Conservation (phyloP, 1,140 invertebrate genomes). For the Ceratina calcarata region DNA sequence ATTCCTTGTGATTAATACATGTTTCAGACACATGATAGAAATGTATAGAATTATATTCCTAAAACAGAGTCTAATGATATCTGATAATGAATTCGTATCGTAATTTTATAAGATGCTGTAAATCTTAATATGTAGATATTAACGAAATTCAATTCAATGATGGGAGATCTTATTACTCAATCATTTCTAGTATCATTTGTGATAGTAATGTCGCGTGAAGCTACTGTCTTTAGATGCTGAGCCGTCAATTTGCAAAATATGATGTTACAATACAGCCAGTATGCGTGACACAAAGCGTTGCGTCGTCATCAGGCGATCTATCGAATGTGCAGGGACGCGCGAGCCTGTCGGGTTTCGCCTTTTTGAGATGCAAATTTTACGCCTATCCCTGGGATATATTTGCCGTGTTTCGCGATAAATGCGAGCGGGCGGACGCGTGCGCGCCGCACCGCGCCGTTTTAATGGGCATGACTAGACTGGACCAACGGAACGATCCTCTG, state of each 20-base stretch:
- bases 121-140: no score
- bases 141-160: no score
- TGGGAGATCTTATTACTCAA: no score
- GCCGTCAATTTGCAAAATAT: no score
- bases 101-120: no score
- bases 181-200: no score
- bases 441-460: background rate
- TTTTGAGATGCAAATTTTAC: slow-evolving; percentile 67
- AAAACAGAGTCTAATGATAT: background rate
- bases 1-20: slow-evolving; percentile 9
- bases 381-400: slow-evolving; percentile 50
- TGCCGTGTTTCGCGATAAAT: slow-evolving; percentile 56
- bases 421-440: background rate
- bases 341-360: slow-evolving; percentile 28
- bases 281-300: slow-evolving; percentile 34
- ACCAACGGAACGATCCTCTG: background rate
- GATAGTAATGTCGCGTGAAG: no score
- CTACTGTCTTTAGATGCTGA: no score
- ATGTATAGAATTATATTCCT: slow-evolving; percentile 32
- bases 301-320: slow-evolving; percentile 56
- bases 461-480: background rate
- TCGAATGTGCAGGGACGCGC: slow-evolving; percentile 61
- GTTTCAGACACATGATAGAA: slow-evolving; percentile 2
- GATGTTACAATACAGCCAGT: no score
- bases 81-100: no score